These are phyloP conservation scores for Scelioninae gen. 1 DNA, from an alignment of 2,888 invertebrate species.

Conservation along the genomic window DNA sequence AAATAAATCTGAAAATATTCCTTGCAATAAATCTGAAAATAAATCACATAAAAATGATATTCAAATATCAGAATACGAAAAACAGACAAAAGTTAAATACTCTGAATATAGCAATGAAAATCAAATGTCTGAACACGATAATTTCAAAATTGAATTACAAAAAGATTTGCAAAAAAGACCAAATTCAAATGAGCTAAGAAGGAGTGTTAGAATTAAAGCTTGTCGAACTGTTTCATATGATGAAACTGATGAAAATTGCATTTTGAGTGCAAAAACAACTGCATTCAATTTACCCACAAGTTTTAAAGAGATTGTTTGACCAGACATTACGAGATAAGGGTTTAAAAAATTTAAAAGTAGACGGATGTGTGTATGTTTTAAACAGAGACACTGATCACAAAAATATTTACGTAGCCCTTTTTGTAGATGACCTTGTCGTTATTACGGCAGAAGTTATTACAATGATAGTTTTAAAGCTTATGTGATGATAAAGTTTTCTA, in stretches of 20 bases:
- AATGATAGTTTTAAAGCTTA: conserved; percentile 21
- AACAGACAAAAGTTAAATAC: conserved; percentile 16
- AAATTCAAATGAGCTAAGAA: conserved; percentile 4
- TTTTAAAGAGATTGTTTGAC: conserved; percentile 5
- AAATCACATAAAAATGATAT: conserved; percentile 18
- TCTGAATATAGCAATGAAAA: conserved; percentile 11
- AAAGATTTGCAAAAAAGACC: conserved; percentile 8
- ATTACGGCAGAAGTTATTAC: neutral
- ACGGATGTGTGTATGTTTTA: conserved; percentile 13
- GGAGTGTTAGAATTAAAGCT: conserved; percentile 14
- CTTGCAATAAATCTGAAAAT: conserved; percentile 28
- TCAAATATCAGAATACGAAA: neutral
- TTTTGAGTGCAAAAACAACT: conserved; percentile 25
- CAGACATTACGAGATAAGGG: conserved; percentile 8
- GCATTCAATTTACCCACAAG: too few relatives aligned
- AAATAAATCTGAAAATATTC: conserved; percentile 4
- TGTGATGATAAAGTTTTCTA: conserved; percentile 5
- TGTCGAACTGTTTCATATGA: neutral
- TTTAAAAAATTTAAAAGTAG: conserved; percentile 8
- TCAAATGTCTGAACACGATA: conserved; percentile 3
- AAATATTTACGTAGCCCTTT: conserved; percentile 13
- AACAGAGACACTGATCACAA: conserved; percentile 5
- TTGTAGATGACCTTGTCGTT: conserved; percentile 10
- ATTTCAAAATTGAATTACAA: conserved; percentile 10
- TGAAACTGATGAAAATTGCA: conserved; percentile 13